Conservation (phyloP, 2,888 invertebrate species). For the Molanna angustata region DNA sequence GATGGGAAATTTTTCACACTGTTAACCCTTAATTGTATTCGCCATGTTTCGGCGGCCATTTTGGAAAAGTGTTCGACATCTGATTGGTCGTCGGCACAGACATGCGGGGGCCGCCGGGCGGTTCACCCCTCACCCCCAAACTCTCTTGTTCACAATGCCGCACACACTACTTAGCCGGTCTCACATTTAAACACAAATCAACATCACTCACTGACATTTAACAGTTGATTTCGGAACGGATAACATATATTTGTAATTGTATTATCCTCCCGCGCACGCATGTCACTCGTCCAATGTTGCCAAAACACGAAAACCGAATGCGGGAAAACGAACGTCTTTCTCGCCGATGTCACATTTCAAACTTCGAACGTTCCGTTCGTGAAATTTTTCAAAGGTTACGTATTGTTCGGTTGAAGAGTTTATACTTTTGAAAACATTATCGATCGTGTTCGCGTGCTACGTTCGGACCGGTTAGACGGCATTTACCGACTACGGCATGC, state of each 20-base stretch:
- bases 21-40: slow-evolving; percentile 36
- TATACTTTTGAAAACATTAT: too few relatives aligned
- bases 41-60: slow-evolving; percentile 58
- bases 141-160: slow-evolving; percentile 14
- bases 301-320: slow-evolving; percentile 12
- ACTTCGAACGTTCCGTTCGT: neutral
- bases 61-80: slow-evolving; percentile 37
- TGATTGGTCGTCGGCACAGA: slow-evolving; percentile 24
- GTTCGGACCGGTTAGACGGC: slow-evolving; percentile 17
- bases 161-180: slow-evolving; percentile 11
- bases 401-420: too few relatives aligned
- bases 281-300: slow-evolving; percentile 10
- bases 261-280: too few relatives aligned
- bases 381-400: neutral
- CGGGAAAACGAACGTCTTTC: too few relatives aligned
- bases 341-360: slow-evolving; percentile 8
- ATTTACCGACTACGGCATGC: slow-evolving; percentile 19
- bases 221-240: too few relatives aligned
- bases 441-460: slow-evolving; percentile 1
- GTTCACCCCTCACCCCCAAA: slow-evolving; percentile 15
- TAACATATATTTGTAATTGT: too few relatives aligned
- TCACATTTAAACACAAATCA: slow-evolving; percentile 15
- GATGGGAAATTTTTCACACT: slow-evolving; percentile 15
- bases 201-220: slow-evolving; percentile 19
- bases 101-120: slow-evolving; percentile 19